Base-by-base conservation (phyloP, 2,888 invertebrate species). In the Drosophila seclusa region DNA sequence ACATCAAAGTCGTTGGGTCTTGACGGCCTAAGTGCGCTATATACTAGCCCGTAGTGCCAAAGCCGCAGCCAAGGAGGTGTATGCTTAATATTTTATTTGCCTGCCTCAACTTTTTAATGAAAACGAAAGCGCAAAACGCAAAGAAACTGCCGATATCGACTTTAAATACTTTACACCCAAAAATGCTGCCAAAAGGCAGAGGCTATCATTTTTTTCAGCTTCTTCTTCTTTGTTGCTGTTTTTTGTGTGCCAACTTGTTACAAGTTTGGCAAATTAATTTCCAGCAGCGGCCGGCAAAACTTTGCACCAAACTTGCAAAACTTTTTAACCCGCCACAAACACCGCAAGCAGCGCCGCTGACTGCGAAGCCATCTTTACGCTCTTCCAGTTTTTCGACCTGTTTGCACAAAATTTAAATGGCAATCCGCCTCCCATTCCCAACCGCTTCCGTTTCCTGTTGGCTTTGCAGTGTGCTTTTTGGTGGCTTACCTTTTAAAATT, bases 261-360 rank as follows among this genome's bases (percentile, higher is more conserved):
- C 89, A 87, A 87, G 90, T 87, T 87, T 90, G 90, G 87, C 87
- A 87, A 87, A 87, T 87, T 87, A 87, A 87, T 87, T 87, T 87
- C 87, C 89, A 87, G 76, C 74, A 75, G 79, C 89, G 84, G 84
- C 89, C 87, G 66, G 73, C 77, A 73, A 89, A 90, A 80, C 73
- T 80, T 72, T 88, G 70, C 73, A 66, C 70, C 76, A 82, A 86
- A 86, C 90, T 86, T 86, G 80, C 74, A 49, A 88, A 84, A 88
- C 69, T 90, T 90, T 85, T 86, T 86, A 86, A 85, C 90, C 89
- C 90, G 89, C 85, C 85, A 73, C 90, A 90, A 78, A 86, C 80
- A 86, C 85, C 85, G 83, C 90, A 85, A 78, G 78, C 86, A 69
- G 80, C 70, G 67, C 45, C 65, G 73, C 57, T 64, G 52, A 63